A percentile compares a stretch with the other conserved stretches of the same genome.
These are phyloP conservation scores for Orchesella cincta DNA, from an alignment of 1,140 invertebrate genomes.

Conservation along the genomic window DNA sequence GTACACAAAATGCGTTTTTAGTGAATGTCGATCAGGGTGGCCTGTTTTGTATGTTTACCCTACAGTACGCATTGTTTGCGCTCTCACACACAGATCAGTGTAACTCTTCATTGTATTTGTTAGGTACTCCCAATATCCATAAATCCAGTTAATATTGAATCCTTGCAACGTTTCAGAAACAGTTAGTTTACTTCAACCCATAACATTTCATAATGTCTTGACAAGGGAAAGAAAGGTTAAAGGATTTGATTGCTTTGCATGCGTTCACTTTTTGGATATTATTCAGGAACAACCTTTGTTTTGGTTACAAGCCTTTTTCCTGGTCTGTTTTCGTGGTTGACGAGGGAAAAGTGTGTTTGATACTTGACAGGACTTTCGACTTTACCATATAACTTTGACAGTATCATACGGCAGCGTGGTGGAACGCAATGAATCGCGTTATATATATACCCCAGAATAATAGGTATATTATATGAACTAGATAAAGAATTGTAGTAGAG, in stretches of 20 bases:
- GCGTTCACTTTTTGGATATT: neutral
- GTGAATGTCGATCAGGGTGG: conserved; percentile 1
- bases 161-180: too few relatives aligned
- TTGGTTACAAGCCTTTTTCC: conserved; percentile 22
- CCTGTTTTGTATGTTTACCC: neutral
- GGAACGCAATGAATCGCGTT: neutral
- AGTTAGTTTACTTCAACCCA: neutral
- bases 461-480: too few relatives aligned
- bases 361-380: neutral
- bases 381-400: neutral
- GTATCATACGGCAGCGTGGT: neutral
- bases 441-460: too few relatives aligned
- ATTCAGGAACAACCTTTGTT: conserved; percentile 13
- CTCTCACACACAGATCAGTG: neutral
- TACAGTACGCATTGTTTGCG: neutral
- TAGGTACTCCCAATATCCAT: neutral
- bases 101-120: neutral
- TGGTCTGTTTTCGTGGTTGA: conserved; percentile 16
- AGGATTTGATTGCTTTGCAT: neutral
- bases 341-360: neutral
- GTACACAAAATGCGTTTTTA: neutral
- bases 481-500: too few relatives aligned
- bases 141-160: neutral
- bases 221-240: neutral
- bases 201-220: neutral